phyloP scores from a whole-genome alignment of 2,113 vertebrate species.

The Rhinogobius similis region DNA sequence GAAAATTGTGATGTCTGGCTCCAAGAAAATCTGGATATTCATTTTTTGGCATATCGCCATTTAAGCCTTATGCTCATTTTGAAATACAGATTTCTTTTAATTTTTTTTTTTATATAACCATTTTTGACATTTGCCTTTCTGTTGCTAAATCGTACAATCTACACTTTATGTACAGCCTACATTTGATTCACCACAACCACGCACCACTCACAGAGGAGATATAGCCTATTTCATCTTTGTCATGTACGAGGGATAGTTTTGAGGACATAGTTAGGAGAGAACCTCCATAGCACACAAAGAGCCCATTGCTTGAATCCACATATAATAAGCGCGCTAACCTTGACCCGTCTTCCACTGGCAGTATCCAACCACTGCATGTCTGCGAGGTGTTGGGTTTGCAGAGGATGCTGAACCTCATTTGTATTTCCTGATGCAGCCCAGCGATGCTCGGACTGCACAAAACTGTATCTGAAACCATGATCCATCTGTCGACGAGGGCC shows the following conservation, averaged over 20 bases:
- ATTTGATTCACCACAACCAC: not conserved
- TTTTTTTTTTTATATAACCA: too few relatives aligned
- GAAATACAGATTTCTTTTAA: too few relatives aligned
- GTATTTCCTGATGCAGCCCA: slow-evolving; percentile 25
- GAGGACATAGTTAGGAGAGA: not conserved
- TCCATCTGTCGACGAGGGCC: slow-evolving; percentile 17
- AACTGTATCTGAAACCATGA: slow-evolving; percentile 18
- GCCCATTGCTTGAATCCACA: not conserved
- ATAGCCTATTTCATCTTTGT: not conserved
- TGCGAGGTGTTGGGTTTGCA: slow-evolving; percentile 12
- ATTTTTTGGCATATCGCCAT: too few relatives aligned
- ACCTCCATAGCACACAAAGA: not conserved
- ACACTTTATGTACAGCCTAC: not conserved
- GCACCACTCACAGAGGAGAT: not conserved
- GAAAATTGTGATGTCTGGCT: too few relatives aligned
- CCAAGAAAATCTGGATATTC: too few relatives aligned
- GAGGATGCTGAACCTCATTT: slow-evolving; percentile 15
- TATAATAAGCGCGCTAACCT: not conserved
- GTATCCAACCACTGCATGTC: not conserved
- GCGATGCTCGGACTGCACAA: slow-evolving; percentile 32
- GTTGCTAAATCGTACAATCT: not conserved
- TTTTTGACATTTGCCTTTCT: too few relatives aligned
- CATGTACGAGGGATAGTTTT: not conserved
- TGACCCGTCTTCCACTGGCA: not conserved
- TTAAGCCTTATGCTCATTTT: not conserved